These are phyloP conservation scores for Vollenhovia emeryi DNA, from an alignment of 1,140 invertebrate species.

Conservation along the genomic window DNA sequence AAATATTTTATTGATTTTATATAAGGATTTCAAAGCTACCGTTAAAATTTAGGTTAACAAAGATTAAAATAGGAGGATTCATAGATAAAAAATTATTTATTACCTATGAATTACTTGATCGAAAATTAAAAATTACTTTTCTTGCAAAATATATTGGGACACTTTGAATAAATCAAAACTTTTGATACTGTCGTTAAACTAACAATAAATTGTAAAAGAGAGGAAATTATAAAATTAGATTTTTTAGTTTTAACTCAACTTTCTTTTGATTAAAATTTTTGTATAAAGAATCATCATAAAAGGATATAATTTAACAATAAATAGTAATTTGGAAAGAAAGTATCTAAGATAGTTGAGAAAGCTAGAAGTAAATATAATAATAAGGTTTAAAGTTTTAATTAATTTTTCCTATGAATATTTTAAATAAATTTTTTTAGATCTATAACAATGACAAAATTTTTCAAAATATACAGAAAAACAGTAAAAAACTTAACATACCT, in stretches of 20 bases:
- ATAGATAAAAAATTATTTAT: neutral
- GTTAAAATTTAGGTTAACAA: neutral
- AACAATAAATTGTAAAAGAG: neutral
- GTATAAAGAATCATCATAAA: too few species aligned
- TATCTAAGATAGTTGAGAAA: too few species aligned
- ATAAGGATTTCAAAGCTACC: neutral
- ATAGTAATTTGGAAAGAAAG: too few species aligned
- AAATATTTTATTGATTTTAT: slow-evolving; percentile 1
- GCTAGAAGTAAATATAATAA: too few species aligned
- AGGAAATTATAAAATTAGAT: neutral
- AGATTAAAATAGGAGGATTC: neutral
- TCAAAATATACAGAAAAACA: neutral
- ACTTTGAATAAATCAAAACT: neutral
- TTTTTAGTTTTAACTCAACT: neutral
- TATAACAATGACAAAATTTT: neutral
- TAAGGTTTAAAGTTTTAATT: neutral
- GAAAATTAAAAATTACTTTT: neutral
- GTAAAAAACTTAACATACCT: slow-evolving; percentile 75
- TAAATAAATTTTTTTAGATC: neutral
- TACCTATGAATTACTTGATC: too few species aligned
- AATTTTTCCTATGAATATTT: neutral
- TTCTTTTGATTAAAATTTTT: neutral
- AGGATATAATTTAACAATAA: too few species aligned
- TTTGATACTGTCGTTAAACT: neutral
- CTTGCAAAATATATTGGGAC: neutral